Conservation (phyloP, 2,888 invertebrate genomes). For the Apamea sordens region DNA sequence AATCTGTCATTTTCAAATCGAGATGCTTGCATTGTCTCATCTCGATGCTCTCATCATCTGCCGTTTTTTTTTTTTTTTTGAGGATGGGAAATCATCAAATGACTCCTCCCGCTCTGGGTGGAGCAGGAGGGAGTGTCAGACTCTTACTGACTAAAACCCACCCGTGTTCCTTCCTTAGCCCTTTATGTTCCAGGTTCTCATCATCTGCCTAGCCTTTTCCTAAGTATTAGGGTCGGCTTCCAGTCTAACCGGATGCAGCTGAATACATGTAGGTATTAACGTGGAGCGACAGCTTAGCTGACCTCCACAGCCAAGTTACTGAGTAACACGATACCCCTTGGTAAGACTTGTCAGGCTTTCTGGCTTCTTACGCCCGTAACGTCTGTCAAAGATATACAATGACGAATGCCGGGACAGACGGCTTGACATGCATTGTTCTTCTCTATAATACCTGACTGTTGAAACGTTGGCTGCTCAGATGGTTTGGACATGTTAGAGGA, state of each 20-base stretch:
- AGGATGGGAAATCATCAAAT: too few species aligned
- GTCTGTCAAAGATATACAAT: not conserved
- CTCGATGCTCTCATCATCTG: too few species aligned
- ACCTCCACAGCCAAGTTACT: too few species aligned
- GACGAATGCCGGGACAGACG: not conserved
- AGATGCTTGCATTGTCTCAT: not conserved
- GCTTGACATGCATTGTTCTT: not conserved
- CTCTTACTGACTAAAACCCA: too few species aligned
- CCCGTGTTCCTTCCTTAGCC: too few species aligned
- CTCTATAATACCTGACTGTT: not conserved
- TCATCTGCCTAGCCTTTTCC: not conserved
- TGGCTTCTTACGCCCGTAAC: not conserved
- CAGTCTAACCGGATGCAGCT: not conserved
- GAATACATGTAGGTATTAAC: not conserved
- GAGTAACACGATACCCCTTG: too few species aligned
- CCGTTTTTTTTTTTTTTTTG: too few species aligned
- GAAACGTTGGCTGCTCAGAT: not conserved
- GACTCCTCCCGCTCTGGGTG: too few species aligned
- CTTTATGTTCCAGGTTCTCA: too few species aligned
- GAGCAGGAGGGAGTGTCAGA: too few species aligned
- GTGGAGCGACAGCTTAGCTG: not conserved
- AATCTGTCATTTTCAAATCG: not conserved
- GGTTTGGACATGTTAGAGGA: not conserved
- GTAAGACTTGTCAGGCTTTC: too few species aligned
- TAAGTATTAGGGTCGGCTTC: not conserved